Percentiles rank a stretch among this genome's conserved stretches.
These are phyloP conservation scores for Proteles cristata DNA, from an alignment of 2,113 vertebrate genomes.

Conservation along the genomic window DNA sequence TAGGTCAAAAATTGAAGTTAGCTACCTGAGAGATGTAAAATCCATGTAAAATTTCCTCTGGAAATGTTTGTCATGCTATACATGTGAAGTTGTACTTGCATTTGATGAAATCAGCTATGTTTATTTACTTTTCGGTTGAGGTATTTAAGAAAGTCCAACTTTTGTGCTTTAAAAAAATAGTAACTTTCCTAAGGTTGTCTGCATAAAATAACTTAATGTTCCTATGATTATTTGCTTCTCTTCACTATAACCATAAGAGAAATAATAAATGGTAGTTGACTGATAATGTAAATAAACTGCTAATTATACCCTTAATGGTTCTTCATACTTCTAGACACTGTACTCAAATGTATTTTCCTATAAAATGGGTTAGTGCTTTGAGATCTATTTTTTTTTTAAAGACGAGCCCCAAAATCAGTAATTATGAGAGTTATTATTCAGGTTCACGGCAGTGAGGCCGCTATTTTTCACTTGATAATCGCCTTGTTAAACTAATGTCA, in stretches of 20 bases:
- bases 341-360: slow-evolving; percentile 66
- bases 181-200: slow-evolving; percentile 43
- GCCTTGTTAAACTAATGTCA: slow-evolving; percentile 80
- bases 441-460: slow-evolving; percentile 70
- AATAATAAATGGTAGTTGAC: slow-evolving; percentile 67
- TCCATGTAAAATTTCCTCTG: not conserved
- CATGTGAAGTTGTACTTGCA: not conserved
- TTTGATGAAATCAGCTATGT: slow-evolving; percentile 1
- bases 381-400: slow-evolving; percentile 68
- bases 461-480: slow-evolving; percentile 85
- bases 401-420: slow-evolving; percentile 71
- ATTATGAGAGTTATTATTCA: slow-evolving; percentile 79
- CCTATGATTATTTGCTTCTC: not conserved
- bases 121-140: not conserved
- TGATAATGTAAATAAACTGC: slow-evolving; percentile 72
- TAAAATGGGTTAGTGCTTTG: slow-evolving; percentile 71
- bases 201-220: not conserved
- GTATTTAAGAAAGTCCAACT: slow-evolving; percentile 33
- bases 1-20: not conserved
- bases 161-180: slow-evolving; percentile 49
- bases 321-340: slow-evolving; percentile 38
- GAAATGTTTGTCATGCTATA: not conserved
- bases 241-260: slow-evolving; percentile 64
- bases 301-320: slow-evolving; percentile 64
- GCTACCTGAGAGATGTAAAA: not conserved